Percentiles rank a stretch among this genome's conserved stretches.
Conservation (phyloP, 2,888 invertebrate genomes). For the Mythimna albipuncta region DNA sequence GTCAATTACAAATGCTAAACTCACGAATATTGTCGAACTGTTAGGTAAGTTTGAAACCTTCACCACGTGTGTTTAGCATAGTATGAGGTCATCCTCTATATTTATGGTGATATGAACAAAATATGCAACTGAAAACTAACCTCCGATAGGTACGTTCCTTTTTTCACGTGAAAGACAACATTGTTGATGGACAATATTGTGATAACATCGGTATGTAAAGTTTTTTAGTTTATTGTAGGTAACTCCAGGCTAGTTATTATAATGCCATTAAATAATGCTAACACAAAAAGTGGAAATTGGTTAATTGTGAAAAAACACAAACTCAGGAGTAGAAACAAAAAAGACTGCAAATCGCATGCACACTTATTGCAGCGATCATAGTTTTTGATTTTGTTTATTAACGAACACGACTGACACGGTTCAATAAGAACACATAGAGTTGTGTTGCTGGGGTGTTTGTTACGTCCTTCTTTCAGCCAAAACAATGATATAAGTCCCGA, state of each 20-base stretch:
- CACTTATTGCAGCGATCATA: neutral
- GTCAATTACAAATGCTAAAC: neutral
- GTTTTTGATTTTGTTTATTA: neutral
- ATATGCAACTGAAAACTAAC: neutral
- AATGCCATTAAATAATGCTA: neutral
- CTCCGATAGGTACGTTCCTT: too few species aligned
- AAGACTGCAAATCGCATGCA: neutral
- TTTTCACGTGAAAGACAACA: neutral
- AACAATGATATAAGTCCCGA: neutral
- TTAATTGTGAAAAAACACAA: neutral
- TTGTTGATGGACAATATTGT: neutral
- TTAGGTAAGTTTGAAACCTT: slow-evolving; percentile 9
- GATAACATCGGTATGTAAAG: neutral
- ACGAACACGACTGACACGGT: too few species aligned
- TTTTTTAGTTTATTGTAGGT: neutral
- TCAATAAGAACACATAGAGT: neutral
- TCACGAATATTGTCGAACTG: neutral
- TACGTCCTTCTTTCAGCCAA: neutral
- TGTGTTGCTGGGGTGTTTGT: neutral
- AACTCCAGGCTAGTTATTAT: neutral
- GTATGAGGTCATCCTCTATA: slow-evolving; percentile 17
- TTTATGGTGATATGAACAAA: neutral
- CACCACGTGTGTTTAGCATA: slow-evolving; percentile 6
- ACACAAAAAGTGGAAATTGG: neutral
- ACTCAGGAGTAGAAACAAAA: neutral